Base-by-base conservation (phyloP, 1,140 invertebrate species). In the Procambarus virginalis region DNA sequence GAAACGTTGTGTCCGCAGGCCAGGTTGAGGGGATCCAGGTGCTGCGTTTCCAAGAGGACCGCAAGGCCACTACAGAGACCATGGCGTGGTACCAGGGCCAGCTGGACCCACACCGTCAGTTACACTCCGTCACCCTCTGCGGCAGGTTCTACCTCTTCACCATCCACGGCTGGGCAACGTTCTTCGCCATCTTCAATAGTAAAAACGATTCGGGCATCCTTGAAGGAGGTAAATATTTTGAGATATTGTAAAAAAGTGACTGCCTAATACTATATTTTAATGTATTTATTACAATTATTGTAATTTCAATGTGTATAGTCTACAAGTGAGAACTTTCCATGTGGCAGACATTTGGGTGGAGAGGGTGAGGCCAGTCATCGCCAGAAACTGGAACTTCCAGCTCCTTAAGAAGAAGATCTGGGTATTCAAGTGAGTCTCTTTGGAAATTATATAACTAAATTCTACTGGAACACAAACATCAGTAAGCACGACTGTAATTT, bases 321-420 rank as follows among this genome's bases (percentile, higher is more conserved):
- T 85, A 46, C 22, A 34, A 34, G 34, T 34, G 34, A 34, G 34
- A 34, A 34, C 34, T 55, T 45, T 70, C 17, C 3, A 3, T 34
- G 34, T 34, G 0, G 34, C 86, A 89, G 86, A 89, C 51, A 17
- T 89, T 22, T 89, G 86, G 86, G 55, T 89, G n/a, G 86, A 89
- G 20, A 77, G 86, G 4, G 86, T 89, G 3, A 81, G 86, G 9
- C 79, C 79, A 8, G 86, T 89, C 49, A 51, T 89, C 48, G 86
- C 86, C 45, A 46, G 80, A 45, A 89, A 83, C 48, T 89, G 86
- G 86, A 89, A 89, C 79, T 89, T 89, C 45, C 86, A 89, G 55
- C 45, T 89, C 8, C 79, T 89, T 45, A 58, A 82, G 6, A 55
- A 89, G 34, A 75, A 89, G 17, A 48, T 89, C 4, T 83, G 86